Percentiles rank a stretch among this genome's conserved stretches.
These are phyloP conservation scores for Sebastes glaucus DNA, from an alignment of 2,797 vertebrate species.

Conservation along the genomic window DNA sequence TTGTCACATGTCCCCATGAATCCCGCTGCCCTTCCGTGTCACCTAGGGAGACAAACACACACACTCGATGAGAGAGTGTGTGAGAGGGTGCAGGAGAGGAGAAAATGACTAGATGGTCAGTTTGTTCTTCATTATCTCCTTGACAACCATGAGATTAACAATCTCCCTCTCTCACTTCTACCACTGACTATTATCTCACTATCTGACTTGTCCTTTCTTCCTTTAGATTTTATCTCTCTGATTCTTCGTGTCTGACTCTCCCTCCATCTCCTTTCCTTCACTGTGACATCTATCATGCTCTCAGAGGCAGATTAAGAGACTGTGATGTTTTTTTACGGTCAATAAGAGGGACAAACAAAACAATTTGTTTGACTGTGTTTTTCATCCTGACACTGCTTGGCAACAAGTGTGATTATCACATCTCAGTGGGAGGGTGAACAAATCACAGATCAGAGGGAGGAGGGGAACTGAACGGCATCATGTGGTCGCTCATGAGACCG, in stretches of 20 bases:
- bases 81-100: slow-evolving; percentile 7
- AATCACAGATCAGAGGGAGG: background rate
- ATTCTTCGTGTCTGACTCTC: background rate
- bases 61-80: background rate
- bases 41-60: background rate
- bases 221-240: background rate
- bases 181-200: background rate
- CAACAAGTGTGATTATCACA: background rate
- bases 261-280: background rate
- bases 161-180: background rate
- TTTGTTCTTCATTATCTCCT: slow-evolving; percentile 48
- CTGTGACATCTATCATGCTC: background rate
- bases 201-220: background rate
- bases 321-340: background rate
- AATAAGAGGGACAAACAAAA: background rate
- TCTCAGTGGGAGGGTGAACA: background rate
- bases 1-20: slow-evolving; percentile 39
- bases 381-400: background rate
- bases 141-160: slow-evolving; percentile 33
- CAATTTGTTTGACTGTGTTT: background rate
- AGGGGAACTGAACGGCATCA: slow-evolving; percentile 32
- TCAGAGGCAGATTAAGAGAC: background rate
- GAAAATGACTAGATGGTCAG: slow-evolving; percentile 30
- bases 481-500: slow-evolving; percentile 49
- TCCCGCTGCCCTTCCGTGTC: slow-evolving; percentile 47